Percentiles rank a stretch among this genome's conserved stretches.
phyloP scores from a whole-genome alignment of 2,113 vertebrate species.

The Lagopus leucura region DNA sequence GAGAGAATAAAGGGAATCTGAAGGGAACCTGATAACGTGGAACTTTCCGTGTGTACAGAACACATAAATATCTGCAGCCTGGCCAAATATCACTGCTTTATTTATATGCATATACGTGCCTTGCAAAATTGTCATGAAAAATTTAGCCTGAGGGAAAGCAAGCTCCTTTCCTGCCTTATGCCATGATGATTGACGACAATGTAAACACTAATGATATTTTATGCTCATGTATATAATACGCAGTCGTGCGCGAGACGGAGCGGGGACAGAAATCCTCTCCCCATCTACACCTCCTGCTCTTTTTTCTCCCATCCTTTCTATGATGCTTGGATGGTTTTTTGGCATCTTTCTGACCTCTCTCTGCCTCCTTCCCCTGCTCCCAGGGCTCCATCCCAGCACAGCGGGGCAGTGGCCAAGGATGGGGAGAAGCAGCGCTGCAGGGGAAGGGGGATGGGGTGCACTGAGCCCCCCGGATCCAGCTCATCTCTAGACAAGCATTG shows the following conservation, averaged over 20 bases:
- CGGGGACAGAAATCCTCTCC: background rate
- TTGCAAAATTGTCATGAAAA: constrained; percentile 40
- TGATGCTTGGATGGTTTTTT: background rate
- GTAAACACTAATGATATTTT: constrained; percentile 48
- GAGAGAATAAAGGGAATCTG: background rate
- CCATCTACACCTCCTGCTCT: background rate
- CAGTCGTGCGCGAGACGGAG: background rate
- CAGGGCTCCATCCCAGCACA: background rate
- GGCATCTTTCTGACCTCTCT: background rate
- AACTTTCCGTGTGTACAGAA: background rate
- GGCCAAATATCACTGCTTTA: background rate
- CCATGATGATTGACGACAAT: background rate
- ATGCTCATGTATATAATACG: background rate
- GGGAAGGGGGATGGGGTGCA: background rate
- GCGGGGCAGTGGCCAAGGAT: background rate
- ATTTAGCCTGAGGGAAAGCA: background rate
- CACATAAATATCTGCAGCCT: background rate
- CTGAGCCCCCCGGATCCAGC: constrained; percentile 15
- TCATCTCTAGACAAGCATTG: constrained; percentile 33
- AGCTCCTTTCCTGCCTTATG: constrained; percentile 13
- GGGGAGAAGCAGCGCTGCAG: background rate
- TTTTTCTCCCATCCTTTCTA: background rate
- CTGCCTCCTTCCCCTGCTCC: background rate
- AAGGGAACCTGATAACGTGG: background rate
- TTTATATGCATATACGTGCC: background rate